Evolutionary conservation across 2,888 invertebrate species (phyloP).

Genomic region (Nysson spinosus): DNA sequence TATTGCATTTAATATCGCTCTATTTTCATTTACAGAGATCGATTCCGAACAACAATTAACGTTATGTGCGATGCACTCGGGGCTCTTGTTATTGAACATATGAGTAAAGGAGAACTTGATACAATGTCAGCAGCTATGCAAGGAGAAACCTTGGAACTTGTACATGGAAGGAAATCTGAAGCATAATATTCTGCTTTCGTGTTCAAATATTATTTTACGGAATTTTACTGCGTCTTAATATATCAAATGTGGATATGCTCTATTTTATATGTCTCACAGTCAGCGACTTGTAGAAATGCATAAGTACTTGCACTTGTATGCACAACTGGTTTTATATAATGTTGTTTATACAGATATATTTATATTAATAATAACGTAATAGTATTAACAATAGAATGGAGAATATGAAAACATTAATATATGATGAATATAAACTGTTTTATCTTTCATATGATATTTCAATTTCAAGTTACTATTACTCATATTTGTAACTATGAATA

Average conservation of each 20-base stretch:
- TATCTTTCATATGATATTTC: too few species aligned
- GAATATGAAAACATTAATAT: too few species aligned
- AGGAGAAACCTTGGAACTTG: conserved; percentile 66
- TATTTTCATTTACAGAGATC: conserved; percentile 88
- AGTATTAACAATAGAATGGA: too few species aligned
- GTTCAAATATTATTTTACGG: conserved; percentile 20
- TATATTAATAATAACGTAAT: too few species aligned
- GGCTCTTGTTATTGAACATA: conserved; percentile 92
- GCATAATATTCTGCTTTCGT: conserved; percentile 40
- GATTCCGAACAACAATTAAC: conserved; percentile 93
- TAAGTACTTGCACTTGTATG: conserved; percentile 19
- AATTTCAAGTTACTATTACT: too few species aligned
- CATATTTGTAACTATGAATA: too few species aligned
- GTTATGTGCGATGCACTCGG: conserved; percentile 97
- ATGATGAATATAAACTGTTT: too few species aligned
- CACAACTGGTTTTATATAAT: conserved; percentile 14
- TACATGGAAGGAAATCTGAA: conserved; percentile 63
- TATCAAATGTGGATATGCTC: conserved; percentile 1
- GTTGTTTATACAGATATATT: conserved; percentile 10
- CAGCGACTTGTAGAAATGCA: conserved; percentile 33
- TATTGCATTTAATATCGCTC: too few species aligned
- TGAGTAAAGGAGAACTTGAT: conserved; percentile 87
- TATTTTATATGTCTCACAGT: conserved; percentile 28
- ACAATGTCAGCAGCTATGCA: conserved; percentile 48
- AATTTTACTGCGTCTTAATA: conserved; percentile 21